phyloP scores from a whole-genome alignment of 1,140 invertebrate species.

The Heliconius hewitsoni region DNA sequence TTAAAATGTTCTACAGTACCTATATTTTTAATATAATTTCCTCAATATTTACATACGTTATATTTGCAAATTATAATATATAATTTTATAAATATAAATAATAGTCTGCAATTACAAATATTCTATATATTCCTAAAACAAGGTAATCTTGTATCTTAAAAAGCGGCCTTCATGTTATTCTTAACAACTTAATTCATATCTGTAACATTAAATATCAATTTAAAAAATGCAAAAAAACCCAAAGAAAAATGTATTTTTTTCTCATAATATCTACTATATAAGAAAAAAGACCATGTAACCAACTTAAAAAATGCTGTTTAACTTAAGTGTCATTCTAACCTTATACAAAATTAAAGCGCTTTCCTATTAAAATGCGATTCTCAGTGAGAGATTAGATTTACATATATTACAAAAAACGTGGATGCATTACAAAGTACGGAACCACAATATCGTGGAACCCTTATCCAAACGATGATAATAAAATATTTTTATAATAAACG shows the following conservation, averaged over 20 bases:
- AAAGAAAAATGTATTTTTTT: too few relatives aligned
- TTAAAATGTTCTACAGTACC: not conserved
- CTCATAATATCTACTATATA: too few relatives aligned
- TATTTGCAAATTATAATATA: too few relatives aligned
- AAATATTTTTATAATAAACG: too few relatives aligned
- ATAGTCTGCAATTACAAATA: not conserved
- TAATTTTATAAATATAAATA: too few relatives aligned
- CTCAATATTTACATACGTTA: not conserved
- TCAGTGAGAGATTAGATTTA: not conserved
- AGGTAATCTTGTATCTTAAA: slow-evolving; percentile 6
- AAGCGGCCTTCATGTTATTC: not conserved
- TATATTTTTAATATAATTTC: not conserved
- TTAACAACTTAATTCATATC: not conserved
- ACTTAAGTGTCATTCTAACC: too few relatives aligned
- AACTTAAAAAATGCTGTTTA: too few relatives aligned
- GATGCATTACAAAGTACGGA: not conserved
- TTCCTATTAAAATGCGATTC: not conserved
- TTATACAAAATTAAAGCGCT: too few relatives aligned
- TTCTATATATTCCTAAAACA: not conserved
- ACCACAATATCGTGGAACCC: not conserved
- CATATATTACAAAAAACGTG: not conserved
- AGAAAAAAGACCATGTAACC: too few relatives aligned
- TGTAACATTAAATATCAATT: too few relatives aligned
- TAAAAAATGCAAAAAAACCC: too few relatives aligned
- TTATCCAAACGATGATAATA: not conserved